Conservation (phyloP, 2,113 vertebrate species). For the Callaeas wilsoni region DNA sequence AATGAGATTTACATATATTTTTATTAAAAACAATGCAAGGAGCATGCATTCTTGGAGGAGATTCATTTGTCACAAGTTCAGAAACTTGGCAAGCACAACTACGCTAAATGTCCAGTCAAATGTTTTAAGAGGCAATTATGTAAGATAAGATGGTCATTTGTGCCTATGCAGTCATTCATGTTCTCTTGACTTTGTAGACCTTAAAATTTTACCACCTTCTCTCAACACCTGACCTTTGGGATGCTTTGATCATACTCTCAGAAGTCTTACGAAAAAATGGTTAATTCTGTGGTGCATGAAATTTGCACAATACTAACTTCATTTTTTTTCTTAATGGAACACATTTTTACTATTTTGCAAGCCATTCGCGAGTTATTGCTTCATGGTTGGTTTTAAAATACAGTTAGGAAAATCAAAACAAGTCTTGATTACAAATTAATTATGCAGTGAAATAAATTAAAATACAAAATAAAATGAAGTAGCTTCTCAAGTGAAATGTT, state of each 20-base stretch:
- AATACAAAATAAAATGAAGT: constrained; percentile 42
- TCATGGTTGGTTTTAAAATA: constrained; percentile 45
- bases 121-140: neutral
- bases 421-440: constrained; percentile 45
- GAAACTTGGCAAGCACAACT: neutral
- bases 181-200: neutral
- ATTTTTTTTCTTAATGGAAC: constrained; percentile 13
- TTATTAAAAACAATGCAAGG: neutral
- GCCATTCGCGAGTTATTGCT: neutral
- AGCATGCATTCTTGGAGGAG: neutral
- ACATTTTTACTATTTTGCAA: constrained; percentile 42
- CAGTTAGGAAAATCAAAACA: constrained; percentile 45
- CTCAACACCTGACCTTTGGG: neutral
- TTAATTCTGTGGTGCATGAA: neutral
- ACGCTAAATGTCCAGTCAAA: neutral
- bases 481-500: neutral
- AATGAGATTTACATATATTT: constrained; percentile 5
- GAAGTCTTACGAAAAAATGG: neutral
- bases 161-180: neutral
- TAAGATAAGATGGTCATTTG: neutral
- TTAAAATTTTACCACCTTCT: neutral
- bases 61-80: neutral
- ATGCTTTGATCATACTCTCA: neutral
- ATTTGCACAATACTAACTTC: neutral
- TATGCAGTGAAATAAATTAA: constrained; percentile 44